Evolutionary conservation across 2,113 vertebrate species (phyloP), one percentile per base, ranked within the genome.

Genomic region (Motacilla tschutschensis): DNA sequence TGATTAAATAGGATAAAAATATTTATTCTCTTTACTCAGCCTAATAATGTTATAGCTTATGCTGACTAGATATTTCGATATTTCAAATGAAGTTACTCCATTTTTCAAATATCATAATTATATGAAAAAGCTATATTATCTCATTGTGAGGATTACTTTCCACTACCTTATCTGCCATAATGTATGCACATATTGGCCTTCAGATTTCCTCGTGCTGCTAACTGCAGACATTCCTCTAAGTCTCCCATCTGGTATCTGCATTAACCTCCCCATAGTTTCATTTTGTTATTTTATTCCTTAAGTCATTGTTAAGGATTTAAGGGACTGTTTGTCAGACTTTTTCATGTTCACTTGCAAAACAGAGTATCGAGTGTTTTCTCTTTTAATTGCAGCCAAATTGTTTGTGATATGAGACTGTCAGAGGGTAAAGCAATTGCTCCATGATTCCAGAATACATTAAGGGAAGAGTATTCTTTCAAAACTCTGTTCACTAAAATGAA

Each of bases 1-100:
- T 96, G 95, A 97, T 97, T 97, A 97, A 97, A 97, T 95, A 97
- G 95, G 95, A 97, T 95, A 97, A 96, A 97, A 92, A 69, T 94
- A 93, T 96, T 97, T 96, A 95, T 89, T 95, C 78, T 94, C 85
- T 95, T 96, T 96, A 95, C 96, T 96, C 95, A 93, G 75, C 90
- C 95, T 95, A 95, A 96, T 97, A 96, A 95, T 96, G 94, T 92
- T 94, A 86, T 90, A 95, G 96, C 94, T 97, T 96, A 95, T 93
- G 94, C 84, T 91, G 95, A 70, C 93, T 89, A 71, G 81, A 95
- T 53, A 53, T 81, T 89, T 97, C 66, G 87, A 94, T 95, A 94
- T 96, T 96, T 95, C 89, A 94, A 88, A 96, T 97, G 96, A 93
- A 91, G 90, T 92, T 91, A 58, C 71, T 94, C 67, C 83, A 89